Evolutionary conservation across 2,113 vertebrate species (phyloP).

Genomic region (Larimichthys polyactis): DNA sequence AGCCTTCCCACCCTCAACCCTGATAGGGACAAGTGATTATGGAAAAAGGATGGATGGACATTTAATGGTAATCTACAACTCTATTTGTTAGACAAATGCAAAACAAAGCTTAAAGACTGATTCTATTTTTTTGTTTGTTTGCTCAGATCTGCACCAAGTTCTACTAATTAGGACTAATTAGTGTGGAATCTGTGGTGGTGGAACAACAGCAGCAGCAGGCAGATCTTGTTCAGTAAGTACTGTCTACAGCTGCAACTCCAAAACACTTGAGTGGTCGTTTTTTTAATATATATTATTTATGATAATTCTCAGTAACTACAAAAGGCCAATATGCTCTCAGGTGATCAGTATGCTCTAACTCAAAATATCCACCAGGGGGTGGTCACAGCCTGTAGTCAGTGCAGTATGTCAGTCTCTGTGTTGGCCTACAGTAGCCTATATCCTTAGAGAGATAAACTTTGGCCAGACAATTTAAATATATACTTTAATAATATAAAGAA

Average conservation of each 20-base stretch:
- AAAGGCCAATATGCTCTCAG: background rate
- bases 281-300: background rate
- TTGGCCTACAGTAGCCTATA: background rate
- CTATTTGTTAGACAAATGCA: background rate
- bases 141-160: background rate
- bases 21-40: no score
- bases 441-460: background rate
- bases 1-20: no score
- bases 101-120: background rate
- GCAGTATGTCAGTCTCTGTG: background rate
- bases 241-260: background rate
- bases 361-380: constrained; percentile 57
- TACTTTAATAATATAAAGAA: background rate
- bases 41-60: no score
- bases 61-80: background rate
- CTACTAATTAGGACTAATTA: background rate
- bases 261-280: background rate
- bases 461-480: background rate
- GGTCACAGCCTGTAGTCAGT: constrained; percentile 3
- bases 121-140: background rate
- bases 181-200: background rate
- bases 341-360: background rate
- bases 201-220: background rate
- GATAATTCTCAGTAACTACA: background rate
- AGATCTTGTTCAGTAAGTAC: background rate